Base-by-base conservation (phyloP, 1,140 invertebrate genomes). In the Conus ventricosus region DNA sequence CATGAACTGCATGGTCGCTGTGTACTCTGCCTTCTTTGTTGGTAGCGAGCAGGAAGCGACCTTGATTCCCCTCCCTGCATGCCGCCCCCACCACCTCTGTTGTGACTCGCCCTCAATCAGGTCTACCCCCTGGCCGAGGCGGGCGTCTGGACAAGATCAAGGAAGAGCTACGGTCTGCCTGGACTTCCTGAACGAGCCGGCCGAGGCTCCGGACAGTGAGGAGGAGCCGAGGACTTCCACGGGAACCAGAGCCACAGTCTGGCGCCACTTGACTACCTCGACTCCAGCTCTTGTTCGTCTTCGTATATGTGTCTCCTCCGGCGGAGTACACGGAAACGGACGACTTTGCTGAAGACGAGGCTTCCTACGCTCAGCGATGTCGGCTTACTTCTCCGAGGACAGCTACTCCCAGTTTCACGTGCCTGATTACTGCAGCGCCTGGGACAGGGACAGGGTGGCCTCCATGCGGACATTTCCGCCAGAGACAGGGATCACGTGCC, bases 81-180 rank as follows among this genome's bases (percentile, higher is more conserved):
- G 82, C 27, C 57, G 55, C 82, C 82, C 57, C 82, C 13, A 25
- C 81, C 55, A 13, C 54, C 8, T 5, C 82, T 63, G 23, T 13
- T 54, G 80, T 54, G 10, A 54, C 80, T 10, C 82, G 57, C n/a
- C 82, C 27, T 13, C 3, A 1, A 17, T 84, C 57, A 7, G 54
- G 82, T 54, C 51, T 11, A 5, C 82, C 82, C 54, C 8, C 17
- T 55, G 25, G n/a, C 54, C 67, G 67, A 7, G 67, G 67, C 6
- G 82, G 82, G 7, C 82, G 82, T n/a, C 82, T 55, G 20, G 82
- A 84, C 57, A 84, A 84, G 20, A 84, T 84, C 82, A 84, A 84
- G 25, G 82, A 84, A 39, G 82, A 84, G 27, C 82, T 84, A 6
- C n/a, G 82, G 2, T 84, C 5, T 84, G 82, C 25, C 82, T 84